Conservation (phyloP, 2,113 vertebrate species). For the Formicarius rufipectus region DNA sequence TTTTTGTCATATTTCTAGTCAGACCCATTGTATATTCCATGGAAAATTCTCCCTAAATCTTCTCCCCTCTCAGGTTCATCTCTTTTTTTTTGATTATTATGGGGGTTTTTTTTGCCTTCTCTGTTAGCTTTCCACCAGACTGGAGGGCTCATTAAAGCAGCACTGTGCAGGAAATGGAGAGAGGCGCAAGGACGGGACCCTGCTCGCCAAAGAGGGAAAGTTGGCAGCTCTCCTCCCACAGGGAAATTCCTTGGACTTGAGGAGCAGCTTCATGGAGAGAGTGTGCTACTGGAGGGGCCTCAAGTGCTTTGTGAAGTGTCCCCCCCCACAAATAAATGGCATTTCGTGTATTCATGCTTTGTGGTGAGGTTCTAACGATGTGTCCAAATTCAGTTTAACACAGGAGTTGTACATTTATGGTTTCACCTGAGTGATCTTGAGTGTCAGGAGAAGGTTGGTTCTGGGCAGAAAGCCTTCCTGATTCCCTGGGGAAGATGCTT, state of each 20-base stretch:
- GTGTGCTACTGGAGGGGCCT: neutral
- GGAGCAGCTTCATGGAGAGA: neutral
- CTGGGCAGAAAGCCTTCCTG: too few species aligned
- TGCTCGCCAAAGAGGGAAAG: neutral
- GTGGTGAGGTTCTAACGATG: neutral
- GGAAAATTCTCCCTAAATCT: constrained; percentile 32
- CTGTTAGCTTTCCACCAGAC: constrained; percentile 13
- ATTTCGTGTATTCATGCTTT: accelerated
- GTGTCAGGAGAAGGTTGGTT: neutral
- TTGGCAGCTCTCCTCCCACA: neutral
- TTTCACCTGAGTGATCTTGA: neutral
- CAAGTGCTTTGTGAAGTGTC: neutral
- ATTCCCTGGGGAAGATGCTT: neutral
- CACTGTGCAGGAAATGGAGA: constrained; percentile 3
- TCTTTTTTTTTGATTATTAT: neutral
- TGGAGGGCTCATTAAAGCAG: constrained; percentile 27
- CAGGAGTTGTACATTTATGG: neutral
- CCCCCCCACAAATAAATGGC: neutral
- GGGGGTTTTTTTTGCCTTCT: neutral
- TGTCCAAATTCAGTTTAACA: neutral
- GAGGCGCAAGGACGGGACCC: constrained; percentile 7
- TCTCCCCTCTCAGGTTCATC: neutral
- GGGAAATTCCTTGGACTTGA: constrained; percentile 31
- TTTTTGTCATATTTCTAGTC: neutral
- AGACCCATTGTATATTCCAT: neutral